Conservation (phyloP, 2,113 vertebrate species). For the Diadophis punctatus region DNA sequence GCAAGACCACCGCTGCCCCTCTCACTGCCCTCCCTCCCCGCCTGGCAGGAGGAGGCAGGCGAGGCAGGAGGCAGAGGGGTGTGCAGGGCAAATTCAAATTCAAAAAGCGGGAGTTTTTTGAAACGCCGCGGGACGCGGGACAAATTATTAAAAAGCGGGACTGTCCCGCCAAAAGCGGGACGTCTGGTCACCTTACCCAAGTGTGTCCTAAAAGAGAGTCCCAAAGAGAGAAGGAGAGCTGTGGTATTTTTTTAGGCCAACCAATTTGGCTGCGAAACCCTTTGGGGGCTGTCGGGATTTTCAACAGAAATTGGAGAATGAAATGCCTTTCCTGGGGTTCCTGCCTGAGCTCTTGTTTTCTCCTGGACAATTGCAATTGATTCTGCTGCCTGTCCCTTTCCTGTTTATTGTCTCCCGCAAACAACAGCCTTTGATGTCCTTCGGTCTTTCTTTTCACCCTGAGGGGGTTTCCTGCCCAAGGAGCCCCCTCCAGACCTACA, state of each 20-base stretch:
- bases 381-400: constrained; percentile 54
- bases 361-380: constrained; percentile 20
- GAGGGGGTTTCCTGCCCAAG: background rate
- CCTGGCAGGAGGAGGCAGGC: too few species aligned
- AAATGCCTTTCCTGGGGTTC: constrained; percentile 23
- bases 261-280: background rate
- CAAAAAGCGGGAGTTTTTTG: too few species aligned
- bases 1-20: too few species aligned
- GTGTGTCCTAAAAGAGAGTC: too few species aligned
- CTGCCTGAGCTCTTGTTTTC: constrained; percentile 33
- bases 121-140: too few species aligned
- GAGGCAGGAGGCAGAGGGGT: too few species aligned
- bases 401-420: constrained; percentile 56
- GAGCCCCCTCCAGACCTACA: background rate
- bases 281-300: background rate
- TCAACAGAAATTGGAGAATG: background rate
- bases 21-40: too few species aligned
- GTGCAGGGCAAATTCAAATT: too few species aligned
- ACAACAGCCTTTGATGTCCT: constrained; percentile 58
- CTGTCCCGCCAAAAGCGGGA: too few species aligned
- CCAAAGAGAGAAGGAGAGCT: background rate
- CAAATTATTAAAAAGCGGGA: too few species aligned
- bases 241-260: background rate
- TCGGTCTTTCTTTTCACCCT: background rate
- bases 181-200: too few species aligned